Evolutionary conservation across 2,888 invertebrate genomes (phyloP), one percentile per base, ranked within the genome.

Genomic region (Oasisia sp.): DNA sequence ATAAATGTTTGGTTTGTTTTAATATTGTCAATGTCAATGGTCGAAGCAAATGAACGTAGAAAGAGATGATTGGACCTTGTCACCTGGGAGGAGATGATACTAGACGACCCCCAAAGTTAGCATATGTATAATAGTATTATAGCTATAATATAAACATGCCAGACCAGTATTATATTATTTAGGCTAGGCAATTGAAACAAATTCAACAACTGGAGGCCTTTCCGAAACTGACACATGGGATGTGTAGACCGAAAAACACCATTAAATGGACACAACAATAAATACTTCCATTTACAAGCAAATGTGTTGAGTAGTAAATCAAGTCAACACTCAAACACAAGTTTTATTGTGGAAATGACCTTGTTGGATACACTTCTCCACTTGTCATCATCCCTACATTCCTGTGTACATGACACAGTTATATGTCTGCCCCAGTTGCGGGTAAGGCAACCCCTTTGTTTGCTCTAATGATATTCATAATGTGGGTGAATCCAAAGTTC

Each of bases 401-500:
- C 74, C 50, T 5, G 7, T 74, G 5, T n/a, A 74, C 27, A 74
- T 74, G 19, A 19, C 74, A 74, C 74, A 74, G 74, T 27, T 74
- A 14, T 27, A 74, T 74, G 3, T 74, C 74, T 1, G 74, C 74
- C 19, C 19, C 19, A 74, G 74, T 19, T 7, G 27, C 27, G 27
- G 19, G 14, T 74, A 74, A 74, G 74, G 7, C 27, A 74, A 74
- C 74, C 74, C 74, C n/a, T 74, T 74, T 74, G 74, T 74, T 74
- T 74, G 74, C 74, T 74, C 27, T 74, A 74, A 74, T 74, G 74
- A 74, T 74, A 74, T 74, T 74, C 74, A 74, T 74, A 74, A 74
- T 74, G 74, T 74, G 74, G 3, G 74, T 74, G 74, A 74, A 74
- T 74, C 74, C 74, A 74, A 74, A 74, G 74, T 74, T 19, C 74